Evolutionary conservation across 1,140 invertebrate species (phyloP).

Genomic region (Brachionus rubens): DNA sequence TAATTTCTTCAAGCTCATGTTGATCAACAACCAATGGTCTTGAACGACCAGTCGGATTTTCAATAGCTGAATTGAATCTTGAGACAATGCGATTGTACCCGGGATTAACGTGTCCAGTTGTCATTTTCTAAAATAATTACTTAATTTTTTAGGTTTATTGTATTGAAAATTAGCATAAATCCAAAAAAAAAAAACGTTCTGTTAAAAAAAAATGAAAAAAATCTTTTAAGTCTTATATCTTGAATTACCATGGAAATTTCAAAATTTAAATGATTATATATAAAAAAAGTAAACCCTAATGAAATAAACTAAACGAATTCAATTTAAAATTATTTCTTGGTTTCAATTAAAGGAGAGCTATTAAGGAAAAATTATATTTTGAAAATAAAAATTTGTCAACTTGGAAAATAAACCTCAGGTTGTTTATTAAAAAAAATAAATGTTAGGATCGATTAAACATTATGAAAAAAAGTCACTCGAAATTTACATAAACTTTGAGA

Average conservation of each 20-base stretch:
- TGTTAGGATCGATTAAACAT: no score
- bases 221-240: slow-evolving; percentile 14
- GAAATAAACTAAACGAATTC: no score
- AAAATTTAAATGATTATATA: slow-evolving; percentile 23
- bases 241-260: slow-evolving; percentile 33
- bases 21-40: not conserved
- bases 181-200: not conserved
- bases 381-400: no score
- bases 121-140: not conserved
- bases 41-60: slow-evolving; percentile 7
- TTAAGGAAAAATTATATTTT: no score
- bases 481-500: no score
- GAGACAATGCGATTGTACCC: not conserved
- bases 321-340: not conserved
- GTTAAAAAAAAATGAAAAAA: not conserved
- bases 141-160: no score
- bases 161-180: not conserved
- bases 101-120: slow-evolving; percentile 39
- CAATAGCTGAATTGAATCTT: slow-evolving; percentile 7
- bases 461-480: no score
- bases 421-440: no score
- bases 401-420: no score
- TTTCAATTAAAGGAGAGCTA: no score
- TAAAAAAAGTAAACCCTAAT: not conserved
- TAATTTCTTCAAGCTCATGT: slow-evolving; percentile 30